These are phyloP conservation scores for Drosophila hawaiiensis DNA, from an alignment of 2,888 invertebrate genomes.

Conservation along the genomic window DNA sequence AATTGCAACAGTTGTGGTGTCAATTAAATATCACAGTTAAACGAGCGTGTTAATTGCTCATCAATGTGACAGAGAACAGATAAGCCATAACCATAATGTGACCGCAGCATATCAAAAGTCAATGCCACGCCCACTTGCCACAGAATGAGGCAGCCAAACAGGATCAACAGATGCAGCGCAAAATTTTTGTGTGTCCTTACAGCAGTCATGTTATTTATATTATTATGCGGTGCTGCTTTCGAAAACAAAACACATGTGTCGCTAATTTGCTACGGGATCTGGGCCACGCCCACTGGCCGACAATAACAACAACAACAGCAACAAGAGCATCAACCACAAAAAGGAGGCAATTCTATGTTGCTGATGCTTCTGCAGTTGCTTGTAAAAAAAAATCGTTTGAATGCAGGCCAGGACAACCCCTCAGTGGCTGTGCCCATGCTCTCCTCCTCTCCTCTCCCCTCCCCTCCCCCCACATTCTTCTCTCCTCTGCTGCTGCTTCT, in stretches of 20 bases:
- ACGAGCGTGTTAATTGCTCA: slow-evolving; percentile 72
- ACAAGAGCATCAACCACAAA: background rate
- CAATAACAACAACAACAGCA: slow-evolving; percentile 2
- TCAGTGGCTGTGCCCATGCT: slow-evolving; percentile 3
- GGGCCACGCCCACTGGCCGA: slow-evolving; percentile 57
- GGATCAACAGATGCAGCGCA: slow-evolving; percentile 74
- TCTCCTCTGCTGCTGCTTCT: slow-evolving; percentile 1
- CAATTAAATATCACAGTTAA: slow-evolving; percentile 58
- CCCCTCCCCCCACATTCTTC: background rate
- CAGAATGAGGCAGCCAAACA: slow-evolving; percentile 17
- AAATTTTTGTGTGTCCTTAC: slow-evolving; percentile 26
- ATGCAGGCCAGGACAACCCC: slow-evolving; percentile 48
- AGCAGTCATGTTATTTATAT: slow-evolving; percentile 16
- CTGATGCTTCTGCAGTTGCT: slow-evolving; percentile 22
- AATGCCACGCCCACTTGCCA: slow-evolving; percentile 67
- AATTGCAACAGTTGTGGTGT: slow-evolving; percentile 68
- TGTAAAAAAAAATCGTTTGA: slow-evolving; percentile 48
- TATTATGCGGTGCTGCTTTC: slow-evolving; percentile 11
- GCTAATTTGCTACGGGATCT: slow-evolving; percentile 59
- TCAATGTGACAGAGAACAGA: slow-evolving; percentile 60
- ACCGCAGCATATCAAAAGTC: slow-evolving; percentile 55
- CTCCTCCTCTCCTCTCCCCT: background rate
- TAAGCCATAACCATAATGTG: slow-evolving; percentile 60
- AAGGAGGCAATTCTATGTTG: background rate
- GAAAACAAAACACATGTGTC: slow-evolving; percentile 67